Evolutionary conservation across 2,113 vertebrate species (phyloP), one percentile per base, ranked within the genome.

Genomic region (Synchiropus splendidus): DNA sequence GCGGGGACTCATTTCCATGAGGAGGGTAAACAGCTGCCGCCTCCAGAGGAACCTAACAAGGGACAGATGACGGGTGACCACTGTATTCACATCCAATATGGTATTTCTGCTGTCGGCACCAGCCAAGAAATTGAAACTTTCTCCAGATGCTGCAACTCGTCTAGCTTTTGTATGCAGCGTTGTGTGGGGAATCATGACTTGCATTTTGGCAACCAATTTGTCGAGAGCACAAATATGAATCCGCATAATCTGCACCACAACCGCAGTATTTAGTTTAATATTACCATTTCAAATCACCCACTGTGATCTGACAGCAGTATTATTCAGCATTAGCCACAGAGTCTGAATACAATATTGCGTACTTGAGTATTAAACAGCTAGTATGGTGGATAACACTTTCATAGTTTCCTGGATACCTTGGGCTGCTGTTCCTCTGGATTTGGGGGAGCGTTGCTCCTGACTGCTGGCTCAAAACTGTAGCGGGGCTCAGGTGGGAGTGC

Each of bases 31-130:
- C 36, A 2, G 75, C 79, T 1, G 36, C 61, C 49, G 59, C 72
- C 36, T 79, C 70, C 51, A 71, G 38, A 12, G 74, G 72, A 51
- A 34, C 38, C 77, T 82, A 32, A 8, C 55, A 18, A 39, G 3
- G 18, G 21, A 54, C 5, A 58, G 18, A 27, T 27, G 21, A 27
- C 8, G 21, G 21, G 4, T 27, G 8, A 27, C 9, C 2, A 11
- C 16, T 16, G 6, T 13, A 12, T 27, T 35, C 14, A 42, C 21
- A 18, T 38, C 4, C 39, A 47, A 42, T 27, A 36, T 39, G 12
- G 12, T 34, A 13, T n/a, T 38, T 10, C 10, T 58, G 34, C 44
- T 47, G 41, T 58, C 14, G 18, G 2, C 15, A 12, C 30, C 10
- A 49, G 31, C 38, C 10, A n/a, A n/a, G 16, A 50, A 50, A 45